Conservation (phyloP, 2,113 vertebrate genomes). For the Cygnus atratus region DNA sequence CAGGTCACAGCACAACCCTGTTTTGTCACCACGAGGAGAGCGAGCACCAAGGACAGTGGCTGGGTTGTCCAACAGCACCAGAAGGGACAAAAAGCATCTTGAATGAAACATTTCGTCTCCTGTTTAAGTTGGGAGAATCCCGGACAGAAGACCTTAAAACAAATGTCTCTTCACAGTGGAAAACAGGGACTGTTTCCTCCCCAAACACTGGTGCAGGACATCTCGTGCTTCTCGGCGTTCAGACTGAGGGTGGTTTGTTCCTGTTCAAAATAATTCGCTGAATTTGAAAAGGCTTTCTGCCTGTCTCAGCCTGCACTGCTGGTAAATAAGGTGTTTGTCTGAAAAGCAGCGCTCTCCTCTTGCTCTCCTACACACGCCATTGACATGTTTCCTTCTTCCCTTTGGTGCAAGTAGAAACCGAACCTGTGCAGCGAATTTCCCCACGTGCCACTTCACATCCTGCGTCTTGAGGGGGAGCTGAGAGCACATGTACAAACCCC, state of each 20-base stretch:
- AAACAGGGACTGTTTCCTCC: background rate
- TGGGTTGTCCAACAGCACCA: background rate
- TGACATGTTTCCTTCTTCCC: background rate
- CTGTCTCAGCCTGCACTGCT: background rate
- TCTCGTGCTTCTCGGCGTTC: background rate
- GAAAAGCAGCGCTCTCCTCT: background rate
- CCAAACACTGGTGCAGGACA: background rate
- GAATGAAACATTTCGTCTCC: slow-evolving; percentile 45
- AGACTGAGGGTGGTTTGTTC: background rate
- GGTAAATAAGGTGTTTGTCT: background rate
- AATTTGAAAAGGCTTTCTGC: background rate
- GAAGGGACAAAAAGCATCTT: slow-evolving; percentile 39
- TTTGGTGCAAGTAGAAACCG: background rate
- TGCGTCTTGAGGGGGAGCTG: slow-evolving; percentile 61
- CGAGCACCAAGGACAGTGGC: background rate
- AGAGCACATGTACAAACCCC: slow-evolving; percentile 44
- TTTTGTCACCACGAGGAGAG: background rate
- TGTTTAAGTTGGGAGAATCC: slow-evolving; percentile 11
- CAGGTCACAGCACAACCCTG: accelerated
- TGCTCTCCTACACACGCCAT: background rate
- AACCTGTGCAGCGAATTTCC: background rate
- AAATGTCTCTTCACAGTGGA: background rate
- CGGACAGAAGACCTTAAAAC: slow-evolving; percentile 11
- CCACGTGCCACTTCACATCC: slow-evolving; percentile 29
- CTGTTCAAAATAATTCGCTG: background rate